These are phyloP conservation scores for Arctocebus calabarensis DNA, from an alignment of 2,797 vertebrate genomes.

Conservation along the genomic window DNA sequence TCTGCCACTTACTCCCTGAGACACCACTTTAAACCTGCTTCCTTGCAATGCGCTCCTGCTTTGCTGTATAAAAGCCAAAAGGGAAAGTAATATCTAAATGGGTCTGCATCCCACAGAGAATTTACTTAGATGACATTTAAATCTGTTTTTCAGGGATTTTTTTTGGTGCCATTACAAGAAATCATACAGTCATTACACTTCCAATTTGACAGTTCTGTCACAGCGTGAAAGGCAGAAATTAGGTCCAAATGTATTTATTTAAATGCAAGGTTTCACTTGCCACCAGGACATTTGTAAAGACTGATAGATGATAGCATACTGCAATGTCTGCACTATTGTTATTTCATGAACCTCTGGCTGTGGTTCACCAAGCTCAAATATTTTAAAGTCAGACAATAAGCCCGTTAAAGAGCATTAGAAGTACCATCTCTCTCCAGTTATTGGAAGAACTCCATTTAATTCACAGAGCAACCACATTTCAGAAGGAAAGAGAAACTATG, in stretches of 20 bases:
- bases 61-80: conserved; percentile 82
- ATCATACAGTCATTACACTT: conserved; percentile 79
- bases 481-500: conserved; percentile 72
- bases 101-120: conserved; percentile 78
- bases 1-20: conserved; percentile 60
- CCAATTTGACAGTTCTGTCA: conserved; percentile 82
- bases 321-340: conserved; percentile 71
- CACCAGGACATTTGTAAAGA: conserved; percentile 74
- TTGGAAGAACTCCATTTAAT: conserved; percentile 55
- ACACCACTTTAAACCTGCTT: conserved; percentile 76
- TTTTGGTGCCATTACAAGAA: conserved; percentile 80
- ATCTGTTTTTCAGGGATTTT: conserved; percentile 75
- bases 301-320: conserved; percentile 77
- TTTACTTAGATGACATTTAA: conserved; percentile 85
- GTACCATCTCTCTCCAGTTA: conserved; percentile 50
- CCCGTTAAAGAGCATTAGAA: conserved; percentile 78
- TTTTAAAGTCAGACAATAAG: conserved; percentile 78
- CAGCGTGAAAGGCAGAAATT: conserved; percentile 80
- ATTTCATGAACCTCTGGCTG: conserved; percentile 79
- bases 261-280: conserved; percentile 82
- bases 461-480: conserved; percentile 54
- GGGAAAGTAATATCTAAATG: conserved; percentile 83
- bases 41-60: conserved; percentile 71
- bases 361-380: conserved; percentile 74
- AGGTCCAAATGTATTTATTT: conserved; percentile 86